These are phyloP conservation scores for Enhydra lutris DNA, from an alignment of 2,113 vertebrate species.

Conservation along the genomic window DNA sequence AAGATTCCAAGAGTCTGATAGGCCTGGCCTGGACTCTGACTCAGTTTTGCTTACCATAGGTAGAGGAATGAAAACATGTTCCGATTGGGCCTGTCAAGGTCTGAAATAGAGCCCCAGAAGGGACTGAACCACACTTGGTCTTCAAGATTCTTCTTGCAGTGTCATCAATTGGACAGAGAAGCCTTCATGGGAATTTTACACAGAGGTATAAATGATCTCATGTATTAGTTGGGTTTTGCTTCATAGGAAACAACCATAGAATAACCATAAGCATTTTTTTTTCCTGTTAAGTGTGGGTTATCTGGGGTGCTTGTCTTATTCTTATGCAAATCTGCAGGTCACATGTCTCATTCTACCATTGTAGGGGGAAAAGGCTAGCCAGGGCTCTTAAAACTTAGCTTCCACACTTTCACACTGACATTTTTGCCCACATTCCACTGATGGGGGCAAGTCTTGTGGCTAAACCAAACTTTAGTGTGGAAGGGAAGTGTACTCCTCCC, in stretches of 20 bases:
- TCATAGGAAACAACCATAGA: not conserved
- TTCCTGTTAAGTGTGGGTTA: not conserved
- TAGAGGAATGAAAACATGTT: not conserved
- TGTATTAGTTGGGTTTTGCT: not conserved
- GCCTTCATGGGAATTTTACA: not conserved
- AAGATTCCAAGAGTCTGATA: not conserved
- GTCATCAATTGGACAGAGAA: not conserved
- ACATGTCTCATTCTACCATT: not conserved
- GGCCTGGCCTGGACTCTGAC: not conserved
- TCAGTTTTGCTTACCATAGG: not conserved
- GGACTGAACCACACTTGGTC: not conserved
- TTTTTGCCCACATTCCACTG: not conserved
- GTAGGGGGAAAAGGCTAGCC: not conserved
- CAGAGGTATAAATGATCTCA: not conserved
- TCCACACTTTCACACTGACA: not conserved
- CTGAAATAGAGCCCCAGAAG: not conserved
- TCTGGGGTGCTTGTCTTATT: not conserved
- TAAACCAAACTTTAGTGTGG: not conserved
- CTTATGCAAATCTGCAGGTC: not conserved
- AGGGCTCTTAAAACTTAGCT: not conserved
- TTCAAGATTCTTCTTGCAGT: not conserved
- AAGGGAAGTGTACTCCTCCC: not conserved
- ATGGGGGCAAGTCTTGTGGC: not conserved
- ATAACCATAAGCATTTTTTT: not conserved
- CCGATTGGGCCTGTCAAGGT: not conserved